Evolutionary conservation across 2,797 vertebrate species (phyloP).

Genomic region (Crocodylus rhombifer): DNA sequence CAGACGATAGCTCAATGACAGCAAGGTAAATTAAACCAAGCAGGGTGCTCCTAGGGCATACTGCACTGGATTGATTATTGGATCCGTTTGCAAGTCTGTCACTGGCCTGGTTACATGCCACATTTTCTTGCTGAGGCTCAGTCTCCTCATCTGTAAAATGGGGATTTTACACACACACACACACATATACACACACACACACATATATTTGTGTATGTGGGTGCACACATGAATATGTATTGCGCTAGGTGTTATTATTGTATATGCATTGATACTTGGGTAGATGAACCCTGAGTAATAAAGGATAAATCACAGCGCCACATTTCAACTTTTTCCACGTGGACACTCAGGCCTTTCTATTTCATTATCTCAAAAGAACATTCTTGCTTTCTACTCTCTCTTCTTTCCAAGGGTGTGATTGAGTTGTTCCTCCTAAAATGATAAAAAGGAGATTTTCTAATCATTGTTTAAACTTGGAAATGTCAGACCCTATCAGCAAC

Average conservation of each 20-base stretch:
- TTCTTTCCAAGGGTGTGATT: background rate
- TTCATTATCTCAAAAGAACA: background rate
- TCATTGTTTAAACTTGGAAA: background rate
- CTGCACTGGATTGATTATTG: too few species aligned
- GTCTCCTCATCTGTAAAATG: slow-evolving; percentile 12
- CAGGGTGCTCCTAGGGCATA: background rate
- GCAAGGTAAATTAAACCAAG: background rate
- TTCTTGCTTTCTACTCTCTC: slow-evolving; percentile 1
- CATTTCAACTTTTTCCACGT: background rate
- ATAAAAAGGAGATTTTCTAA: background rate
- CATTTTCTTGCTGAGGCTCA: slow-evolving; percentile 25
- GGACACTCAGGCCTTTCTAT: background rate
- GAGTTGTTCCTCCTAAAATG: background rate
- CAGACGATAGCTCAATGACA: background rate
- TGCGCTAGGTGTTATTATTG: background rate
- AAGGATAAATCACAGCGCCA: slow-evolving; percentile 11
- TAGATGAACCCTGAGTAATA: background rate
- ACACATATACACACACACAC: background rate
- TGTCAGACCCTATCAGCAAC: background rate
- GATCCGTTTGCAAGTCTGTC: background rate
- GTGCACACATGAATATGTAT: too few species aligned
- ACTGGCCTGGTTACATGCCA: background rate
- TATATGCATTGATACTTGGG: background rate
- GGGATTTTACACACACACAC: slow-evolving; percentile 32
- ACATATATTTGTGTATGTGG: background rate